Evolutionary conservation across 2,113 vertebrate species (phyloP).

Genomic region (Alectura lathami): DNA sequence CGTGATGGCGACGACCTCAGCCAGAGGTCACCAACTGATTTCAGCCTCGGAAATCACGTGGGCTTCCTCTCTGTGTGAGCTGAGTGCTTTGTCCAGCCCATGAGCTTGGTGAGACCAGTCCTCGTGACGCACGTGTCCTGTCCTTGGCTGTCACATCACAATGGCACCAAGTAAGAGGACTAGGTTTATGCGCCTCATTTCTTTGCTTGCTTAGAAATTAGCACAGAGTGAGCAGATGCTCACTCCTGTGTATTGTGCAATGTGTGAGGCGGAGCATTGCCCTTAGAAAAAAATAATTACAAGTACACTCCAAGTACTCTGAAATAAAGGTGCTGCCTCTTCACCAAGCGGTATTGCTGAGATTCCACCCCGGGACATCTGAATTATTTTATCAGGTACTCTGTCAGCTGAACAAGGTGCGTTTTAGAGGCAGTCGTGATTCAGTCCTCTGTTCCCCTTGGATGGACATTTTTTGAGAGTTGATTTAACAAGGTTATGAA

Average conservation of each 20-base stretch:
- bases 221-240: neutral
- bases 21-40: neutral
- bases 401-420: neutral
- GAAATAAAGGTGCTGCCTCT: neutral
- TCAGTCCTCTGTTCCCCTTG: neutral
- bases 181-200: neutral
- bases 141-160: neutral
- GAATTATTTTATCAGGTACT: neutral
- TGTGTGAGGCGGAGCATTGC: neutral
- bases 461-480: neutral
- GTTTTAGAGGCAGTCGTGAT: accelerated
- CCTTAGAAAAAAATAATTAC: neutral
- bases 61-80: neutral
- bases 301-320: neutral
- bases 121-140: neutral
- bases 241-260: accelerated
- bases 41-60: neutral
- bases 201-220: neutral
- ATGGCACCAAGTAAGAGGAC: neutral
- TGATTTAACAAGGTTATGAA: neutral
- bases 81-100: neutral
- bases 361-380: neutral
- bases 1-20: neutral
- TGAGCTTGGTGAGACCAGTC: neutral
- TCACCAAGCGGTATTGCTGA: neutral